phyloP scores from a whole-genome alignment of 2,113 vertebrate genomes.

The Hemicordylus capensis region DNA sequence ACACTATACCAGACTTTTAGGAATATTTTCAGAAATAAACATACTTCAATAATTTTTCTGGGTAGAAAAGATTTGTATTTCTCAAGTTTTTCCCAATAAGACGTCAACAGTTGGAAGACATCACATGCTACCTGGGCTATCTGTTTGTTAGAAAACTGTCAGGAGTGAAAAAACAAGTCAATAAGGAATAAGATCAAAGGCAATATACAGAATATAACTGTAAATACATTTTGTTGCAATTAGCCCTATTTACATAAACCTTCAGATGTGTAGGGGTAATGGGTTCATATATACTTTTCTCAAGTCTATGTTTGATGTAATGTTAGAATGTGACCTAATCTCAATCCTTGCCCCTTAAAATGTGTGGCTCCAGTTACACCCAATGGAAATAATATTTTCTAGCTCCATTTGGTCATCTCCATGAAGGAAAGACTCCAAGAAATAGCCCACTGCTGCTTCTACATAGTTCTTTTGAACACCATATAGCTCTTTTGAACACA shows the following conservation, averaged over 20 bases:
- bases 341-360: no score
- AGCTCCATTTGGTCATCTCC: not conserved
- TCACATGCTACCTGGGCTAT: constrained; percentile 95
- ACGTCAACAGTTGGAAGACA: constrained; percentile 91
- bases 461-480: no score
- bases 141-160: constrained; percentile 91
- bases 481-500: no score
- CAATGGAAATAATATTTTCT: not conserved
- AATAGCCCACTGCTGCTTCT: not conserved
- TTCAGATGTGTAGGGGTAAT: not conserved
- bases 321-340: not conserved
- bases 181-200: constrained; percentile 12
- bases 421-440: not conserved
- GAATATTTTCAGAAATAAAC: constrained; percentile 30
- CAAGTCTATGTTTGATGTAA: no score
- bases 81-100: constrained; percentile 93
- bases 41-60: constrained; percentile 93
- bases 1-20: not conserved
- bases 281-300: not conserved
- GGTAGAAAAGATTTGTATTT: constrained; percentile 84
- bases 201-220: not conserved
- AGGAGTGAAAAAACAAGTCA: constrained; percentile 48
- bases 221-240: not conserved
- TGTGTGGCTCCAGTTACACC: not conserved
- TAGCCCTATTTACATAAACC: not conserved